Evolutionary conservation across 2,797 vertebrate species (phyloP).

Genomic region (Cryptoprocta ferox): DNA sequence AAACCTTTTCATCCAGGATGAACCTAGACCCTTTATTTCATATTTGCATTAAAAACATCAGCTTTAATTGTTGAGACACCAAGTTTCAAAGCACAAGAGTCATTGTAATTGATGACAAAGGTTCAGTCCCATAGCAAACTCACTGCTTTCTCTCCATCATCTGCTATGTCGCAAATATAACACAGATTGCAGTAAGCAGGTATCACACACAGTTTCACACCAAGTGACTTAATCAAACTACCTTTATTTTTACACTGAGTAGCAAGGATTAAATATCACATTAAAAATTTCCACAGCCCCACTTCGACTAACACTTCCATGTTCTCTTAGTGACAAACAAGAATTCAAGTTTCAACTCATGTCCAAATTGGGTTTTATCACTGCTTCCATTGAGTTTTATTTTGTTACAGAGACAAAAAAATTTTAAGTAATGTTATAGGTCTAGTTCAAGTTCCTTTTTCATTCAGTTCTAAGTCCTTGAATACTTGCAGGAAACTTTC

Average conservation of each 20-base stretch:
- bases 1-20: not conserved
- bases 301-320: not conserved
- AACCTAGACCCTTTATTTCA: not conserved
- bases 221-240: not conserved
- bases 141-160: not conserved
- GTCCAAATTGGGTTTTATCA: not conserved
- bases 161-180: not conserved
- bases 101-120: not conserved
- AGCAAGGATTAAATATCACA: not conserved
- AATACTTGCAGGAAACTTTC: not conserved
- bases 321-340: not conserved
- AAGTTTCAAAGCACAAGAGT: not conserved
- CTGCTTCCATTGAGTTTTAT: not conserved
- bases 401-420: not conserved
- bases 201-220: not conserved
- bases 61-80: not conserved
- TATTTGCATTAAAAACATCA: not conserved
- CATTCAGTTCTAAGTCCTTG: not conserved
- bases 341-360: not conserved
- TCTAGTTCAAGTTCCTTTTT: not conserved
- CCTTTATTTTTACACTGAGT: slow-evolving; percentile 41
- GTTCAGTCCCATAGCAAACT: not conserved
- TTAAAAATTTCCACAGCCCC: not conserved
- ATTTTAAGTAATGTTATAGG: not conserved
- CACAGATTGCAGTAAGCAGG: not conserved